phyloP scores from a whole-genome alignment of 2,113 vertebrate genomes.

The Chaetops frenatus region DNA sequence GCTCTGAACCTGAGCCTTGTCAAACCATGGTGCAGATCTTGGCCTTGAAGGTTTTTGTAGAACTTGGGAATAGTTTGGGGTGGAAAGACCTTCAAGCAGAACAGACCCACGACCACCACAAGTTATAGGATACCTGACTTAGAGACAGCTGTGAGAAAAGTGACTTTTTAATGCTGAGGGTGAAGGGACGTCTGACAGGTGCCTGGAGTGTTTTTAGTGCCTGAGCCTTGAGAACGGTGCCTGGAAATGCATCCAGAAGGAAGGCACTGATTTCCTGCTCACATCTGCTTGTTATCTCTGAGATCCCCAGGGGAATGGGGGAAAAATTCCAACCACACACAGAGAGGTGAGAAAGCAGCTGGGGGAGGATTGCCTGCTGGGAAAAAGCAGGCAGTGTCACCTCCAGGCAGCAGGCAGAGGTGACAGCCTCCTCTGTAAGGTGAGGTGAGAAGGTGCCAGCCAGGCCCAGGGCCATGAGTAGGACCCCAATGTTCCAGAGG shows the following conservation, averaged over 20 bases:
- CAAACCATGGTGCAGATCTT: rapidly evolving
- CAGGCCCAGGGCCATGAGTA: rapidly evolving
- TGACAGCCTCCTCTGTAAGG: not conserved
- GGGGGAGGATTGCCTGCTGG: not conserved
- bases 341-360: not conserved
- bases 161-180: not conserved
- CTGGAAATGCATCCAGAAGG: not conserved
- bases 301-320: not conserved
- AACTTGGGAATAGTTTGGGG: not conserved
- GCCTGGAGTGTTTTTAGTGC: not conserved
- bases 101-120: not conserved
- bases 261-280: not conserved
- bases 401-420: not conserved
- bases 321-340: not conserved
- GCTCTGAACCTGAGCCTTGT: not conserved
- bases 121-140: not conserved
- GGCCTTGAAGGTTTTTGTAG: not conserved
- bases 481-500: not conserved
- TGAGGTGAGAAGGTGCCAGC: not conserved
- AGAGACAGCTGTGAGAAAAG: not conserved
- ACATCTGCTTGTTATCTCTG: not conserved
- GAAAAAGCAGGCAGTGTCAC: not conserved
- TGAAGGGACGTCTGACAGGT: not conserved
- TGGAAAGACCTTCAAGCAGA: not conserved
- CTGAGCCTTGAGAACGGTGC: rapidly evolving